Base-by-base conservation (phyloP, 2,888 invertebrate species). In the Xylota segnis region DNA sequence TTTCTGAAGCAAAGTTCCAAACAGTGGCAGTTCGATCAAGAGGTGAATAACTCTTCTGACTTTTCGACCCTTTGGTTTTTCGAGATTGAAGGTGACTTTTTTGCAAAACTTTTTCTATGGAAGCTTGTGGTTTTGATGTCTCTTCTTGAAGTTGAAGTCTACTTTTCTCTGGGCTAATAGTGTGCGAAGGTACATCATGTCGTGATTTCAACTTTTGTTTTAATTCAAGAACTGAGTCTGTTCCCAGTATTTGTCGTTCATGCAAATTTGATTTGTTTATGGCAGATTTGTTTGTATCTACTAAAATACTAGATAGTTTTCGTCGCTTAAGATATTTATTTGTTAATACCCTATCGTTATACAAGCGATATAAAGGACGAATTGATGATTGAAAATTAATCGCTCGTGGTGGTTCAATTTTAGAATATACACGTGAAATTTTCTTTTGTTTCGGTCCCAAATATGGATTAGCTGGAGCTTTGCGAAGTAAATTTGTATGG, bases 1-100 rank as follows among this genome's bases (percentile, higher is more conserved):
- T 61, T 52, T 59, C 59, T 27, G 37, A 68, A 43, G 37, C 7
- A 40, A 40, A 43, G 40, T 29, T 52, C 77, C 54, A 77, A 37
- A 45, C 7, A 0, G 14, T 9, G 10, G 27, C 16, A 1, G 23
- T 32, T 18, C 12, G 54, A 23, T 43, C 37, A 10, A 52, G 10
- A 9, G 27, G 12, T 18, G 40, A 45, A 58, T 45, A 45, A 14
- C 27, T 61, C 18, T 29, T 61, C 12, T 14, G 14, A 16, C 0
- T 9, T 23, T 66, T 16, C 0, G 29, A n/a, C 9, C 40, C 70
- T 12, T 59, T 68, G 12, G 5, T 59, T 14, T 66, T 34, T 23
- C 23, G 23, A 32, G 12, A 43, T 27, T 34, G 56, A 9, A 27
- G 29, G 56, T 68, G 16, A 29, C 10, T 56, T 29, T 32, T 56